phyloP scores from a whole-genome alignment of 2,888 invertebrate species.

The Drosophila vallismaia region DNA sequence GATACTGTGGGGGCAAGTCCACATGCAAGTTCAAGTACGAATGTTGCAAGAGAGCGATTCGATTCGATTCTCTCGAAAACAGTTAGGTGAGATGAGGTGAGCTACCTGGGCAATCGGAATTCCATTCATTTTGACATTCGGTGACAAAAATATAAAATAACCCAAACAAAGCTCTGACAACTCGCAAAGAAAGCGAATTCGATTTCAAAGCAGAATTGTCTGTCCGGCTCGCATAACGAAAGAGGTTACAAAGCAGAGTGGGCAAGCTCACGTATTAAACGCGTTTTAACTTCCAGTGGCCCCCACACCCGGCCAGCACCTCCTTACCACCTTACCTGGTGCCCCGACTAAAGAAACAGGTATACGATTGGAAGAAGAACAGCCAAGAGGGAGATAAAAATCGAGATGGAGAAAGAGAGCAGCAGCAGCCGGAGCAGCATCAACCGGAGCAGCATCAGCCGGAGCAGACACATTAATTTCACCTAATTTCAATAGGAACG shows the following conservation, averaged over 20 bases:
- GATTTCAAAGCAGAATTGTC: slow-evolving; percentile 70
- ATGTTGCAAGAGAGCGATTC: slow-evolving; percentile 20
- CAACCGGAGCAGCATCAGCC: neutral
- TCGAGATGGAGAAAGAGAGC: slow-evolving; percentile 10
- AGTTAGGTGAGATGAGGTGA: slow-evolving; percentile 20
- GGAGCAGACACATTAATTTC: slow-evolving; percentile 59
- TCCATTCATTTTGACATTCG: slow-evolving; percentile 52
- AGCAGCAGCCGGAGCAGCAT: neutral
- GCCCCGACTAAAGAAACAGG: slow-evolving; percentile 58
- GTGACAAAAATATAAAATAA: neutral
- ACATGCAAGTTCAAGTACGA: slow-evolving; percentile 35
- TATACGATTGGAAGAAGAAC: slow-evolving; percentile 60
- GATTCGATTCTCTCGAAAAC: slow-evolving; percentile 12
- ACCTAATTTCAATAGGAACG: slow-evolving; percentile 49
- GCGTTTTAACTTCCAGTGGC: slow-evolving; percentile 67
- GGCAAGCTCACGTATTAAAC: slow-evolving; percentile 75
- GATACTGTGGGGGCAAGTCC: neutral
- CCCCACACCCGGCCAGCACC: slow-evolving; percentile 11
- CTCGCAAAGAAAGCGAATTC: slow-evolving; percentile 73
- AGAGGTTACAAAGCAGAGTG: slow-evolving; percentile 75
- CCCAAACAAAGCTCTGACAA: slow-evolving; percentile 30
- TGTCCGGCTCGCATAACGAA: slow-evolving; percentile 61
- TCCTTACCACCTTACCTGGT: too few species aligned
- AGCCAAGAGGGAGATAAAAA: slow-evolving; percentile 25
- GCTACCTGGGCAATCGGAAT: slow-evolving; percentile 48